Evolutionary conservation across 2,113 vertebrate genomes (phyloP).

Genomic region (Tetrax tetrax): DNA sequence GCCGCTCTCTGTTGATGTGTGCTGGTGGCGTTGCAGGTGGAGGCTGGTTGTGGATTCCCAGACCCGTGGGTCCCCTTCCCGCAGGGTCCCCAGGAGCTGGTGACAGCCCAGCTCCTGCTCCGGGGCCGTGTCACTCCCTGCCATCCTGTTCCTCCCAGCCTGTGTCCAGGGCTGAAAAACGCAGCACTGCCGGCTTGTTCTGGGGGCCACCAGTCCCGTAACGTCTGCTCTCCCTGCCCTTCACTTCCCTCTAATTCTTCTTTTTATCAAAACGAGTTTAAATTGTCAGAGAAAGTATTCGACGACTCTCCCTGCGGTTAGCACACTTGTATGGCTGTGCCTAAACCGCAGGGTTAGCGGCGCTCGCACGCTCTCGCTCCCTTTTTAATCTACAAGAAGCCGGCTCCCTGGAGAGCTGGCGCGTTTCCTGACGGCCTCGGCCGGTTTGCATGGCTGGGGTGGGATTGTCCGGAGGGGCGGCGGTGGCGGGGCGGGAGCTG

Average conservation of each 20-base stretch:
- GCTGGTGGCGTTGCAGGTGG: fast-evolving
- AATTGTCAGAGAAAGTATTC: constrained; percentile 31
- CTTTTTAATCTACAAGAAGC: neutral
- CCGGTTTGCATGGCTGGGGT: neutral
- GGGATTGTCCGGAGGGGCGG: neutral
- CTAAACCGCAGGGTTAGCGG: neutral
- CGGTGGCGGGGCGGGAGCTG: neutral
- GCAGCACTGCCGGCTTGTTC: neutral
- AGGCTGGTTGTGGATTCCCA: neutral
- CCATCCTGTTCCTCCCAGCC: fast-evolving
- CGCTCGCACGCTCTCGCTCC: neutral
- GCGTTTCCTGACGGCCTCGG: neutral
- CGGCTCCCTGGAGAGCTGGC: neutral
- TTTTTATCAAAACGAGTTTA: constrained; percentile 57
- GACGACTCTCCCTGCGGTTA: neutral
- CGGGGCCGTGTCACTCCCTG: fast-evolving
- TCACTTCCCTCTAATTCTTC: neutral
- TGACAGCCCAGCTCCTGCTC: neutral
- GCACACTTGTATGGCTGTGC: neutral
- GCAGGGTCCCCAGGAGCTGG: neutral
- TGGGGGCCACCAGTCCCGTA: neutral
- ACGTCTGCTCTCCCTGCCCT: neutral
- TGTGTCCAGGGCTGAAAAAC: no score
- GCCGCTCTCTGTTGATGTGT: fast-evolving
- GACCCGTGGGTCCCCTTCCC: fast-evolving